Percentiles rank a stretch among this genome's conserved stretches.
Evolutionary conservation across 1,140 invertebrate genomes (phyloP).

Genomic region (Drosophila pruinosa): DNA sequence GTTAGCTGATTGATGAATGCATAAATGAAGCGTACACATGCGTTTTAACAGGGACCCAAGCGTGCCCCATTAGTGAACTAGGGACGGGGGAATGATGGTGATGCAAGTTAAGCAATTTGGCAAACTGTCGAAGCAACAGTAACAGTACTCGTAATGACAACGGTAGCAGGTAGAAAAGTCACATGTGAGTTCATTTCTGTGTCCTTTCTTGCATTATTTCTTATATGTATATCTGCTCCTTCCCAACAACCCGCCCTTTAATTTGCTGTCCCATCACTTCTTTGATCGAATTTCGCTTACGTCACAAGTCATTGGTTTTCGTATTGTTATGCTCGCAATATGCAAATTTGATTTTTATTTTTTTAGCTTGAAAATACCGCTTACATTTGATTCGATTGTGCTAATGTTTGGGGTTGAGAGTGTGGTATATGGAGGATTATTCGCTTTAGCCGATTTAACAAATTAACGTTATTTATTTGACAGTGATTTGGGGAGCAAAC

Average conservation of each 20-base stretch:
- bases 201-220: not conserved
- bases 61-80: not conserved
- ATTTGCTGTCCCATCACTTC: not conserved
- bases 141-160: not conserved
- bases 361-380: constrained; percentile 65
- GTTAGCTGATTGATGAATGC: constrained; percentile 82
- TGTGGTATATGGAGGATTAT: not conserved
- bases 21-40: constrained; percentile 82
- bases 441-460: constrained; percentile 61
- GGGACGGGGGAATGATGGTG: not conserved
- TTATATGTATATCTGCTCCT: no score
- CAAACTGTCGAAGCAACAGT: constrained; percentile 32
- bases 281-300: constrained; percentile 31
- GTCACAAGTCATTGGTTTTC: constrained; percentile 70
- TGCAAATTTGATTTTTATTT: constrained; percentile 80
- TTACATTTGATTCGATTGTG: constrained; percentile 42
- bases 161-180: constrained; percentile 23
- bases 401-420: not conserved
- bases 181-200: not conserved
- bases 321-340: constrained; percentile 79
- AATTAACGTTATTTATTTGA: constrained; percentile 77
- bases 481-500: constrained; percentile 68
- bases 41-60: constrained; percentile 34
- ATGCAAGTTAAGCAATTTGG: constrained; percentile 62
- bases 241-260: no score